Base-by-base conservation (phyloP, 37 sponge, comb jelly and placozoan species). In the Halisarca cf. caerulea region DNA sequence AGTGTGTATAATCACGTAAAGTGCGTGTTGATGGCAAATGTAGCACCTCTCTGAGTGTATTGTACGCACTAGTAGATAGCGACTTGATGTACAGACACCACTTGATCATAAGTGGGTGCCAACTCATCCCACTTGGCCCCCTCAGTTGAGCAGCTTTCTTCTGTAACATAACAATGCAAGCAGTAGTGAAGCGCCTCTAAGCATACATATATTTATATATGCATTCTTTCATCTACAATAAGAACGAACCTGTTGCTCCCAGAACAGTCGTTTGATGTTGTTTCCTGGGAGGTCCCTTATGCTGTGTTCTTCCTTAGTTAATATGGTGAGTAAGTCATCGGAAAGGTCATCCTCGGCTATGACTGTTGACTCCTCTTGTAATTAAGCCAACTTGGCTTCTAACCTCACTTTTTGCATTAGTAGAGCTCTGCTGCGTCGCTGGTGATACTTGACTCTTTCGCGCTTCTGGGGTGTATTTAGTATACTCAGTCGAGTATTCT, bases 191-290 rank as follows among this genome's bases (percentile, higher is more conserved):
- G n/a, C n/a, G n/a, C n/a, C n/a, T n/a, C n/a, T n/a, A n/a, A n/a
- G n/a, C n/a, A n/a, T n/a, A n/a, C n/a, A n/a, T n/a, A n/a, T n/a
- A n/a, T n/a, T n/a, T n/a, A n/a, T n/a, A n/a, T n/a, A n/a, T n/a
- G n/a, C n/a, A n/a, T n/a, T n/a, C n/a, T n/a, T n/a, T n/a, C n/a
- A n/a, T n/a, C n/a, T n/a, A n/a, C n/a, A n/a, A n/a, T n/a, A n/a
- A n/a, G n/a, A n/a, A n/a, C 9, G 14, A n/a, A 74, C 77, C 77
- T 74, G 42, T 40, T 74, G 77, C 20, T 74, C 77, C 77, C 77
- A 74, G 45, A 74, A 74, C 41, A 33, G 18, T 35, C 77, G 9
- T 23, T 33, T 28, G 42, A 74, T 36, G 41, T n/a, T 40, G 11
- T 11, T 15, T 24, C 35, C 45, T 40, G 66, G 66, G 8, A 64